Evolutionary conservation across 30 jellyfish, hydroid and myxozoan genomes (phyloP).

Genomic region (Hydra vulgaris): DNA sequence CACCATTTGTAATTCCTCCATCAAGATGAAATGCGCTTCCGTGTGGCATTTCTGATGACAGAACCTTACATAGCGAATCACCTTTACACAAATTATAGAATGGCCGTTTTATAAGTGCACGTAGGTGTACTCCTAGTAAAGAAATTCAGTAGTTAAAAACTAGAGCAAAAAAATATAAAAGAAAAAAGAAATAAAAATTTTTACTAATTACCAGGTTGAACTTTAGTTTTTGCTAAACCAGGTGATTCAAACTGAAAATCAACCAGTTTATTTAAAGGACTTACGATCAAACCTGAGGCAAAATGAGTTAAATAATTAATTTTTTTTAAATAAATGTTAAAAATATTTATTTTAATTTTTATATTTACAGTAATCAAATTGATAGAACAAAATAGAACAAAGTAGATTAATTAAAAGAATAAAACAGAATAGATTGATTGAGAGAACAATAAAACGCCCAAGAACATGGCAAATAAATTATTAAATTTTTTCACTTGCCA

Average conservation of each 20-base stretch:
- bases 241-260: constrained; percentile 27
- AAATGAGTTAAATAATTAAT: background rate
- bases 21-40: constrained; percentile 25
- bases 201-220: constrained; percentile 8
- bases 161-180: background rate
- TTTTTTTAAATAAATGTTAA: too few relatives aligned
- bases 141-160: too few relatives aligned
- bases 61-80: constrained; percentile 23
- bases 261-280: constrained; percentile 6
- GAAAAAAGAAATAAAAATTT: background rate
- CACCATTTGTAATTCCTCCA: constrained; percentile 22
- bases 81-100: constrained; percentile 21
- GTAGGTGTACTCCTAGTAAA: constrained; percentile 23
- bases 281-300: constrained; percentile 17
- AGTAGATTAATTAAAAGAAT: background rate
- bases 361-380: too few relatives aligned
- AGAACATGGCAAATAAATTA: too few relatives aligned
- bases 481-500: constrained; percentile 10
- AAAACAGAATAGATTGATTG: background rate
- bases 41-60: constrained; percentile 35
- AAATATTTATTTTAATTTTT: too few relatives aligned
- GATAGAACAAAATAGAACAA: too few relatives aligned
- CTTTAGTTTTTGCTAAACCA: constrained; percentile 19
- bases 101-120: constrained; percentile 16
- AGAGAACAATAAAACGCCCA: too few relatives aligned